Evolutionary conservation across 2,113 vertebrate genomes (phyloP), one percentile per base, ranked within the genome.

Genomic region (Thermophis baileyi): DNA sequence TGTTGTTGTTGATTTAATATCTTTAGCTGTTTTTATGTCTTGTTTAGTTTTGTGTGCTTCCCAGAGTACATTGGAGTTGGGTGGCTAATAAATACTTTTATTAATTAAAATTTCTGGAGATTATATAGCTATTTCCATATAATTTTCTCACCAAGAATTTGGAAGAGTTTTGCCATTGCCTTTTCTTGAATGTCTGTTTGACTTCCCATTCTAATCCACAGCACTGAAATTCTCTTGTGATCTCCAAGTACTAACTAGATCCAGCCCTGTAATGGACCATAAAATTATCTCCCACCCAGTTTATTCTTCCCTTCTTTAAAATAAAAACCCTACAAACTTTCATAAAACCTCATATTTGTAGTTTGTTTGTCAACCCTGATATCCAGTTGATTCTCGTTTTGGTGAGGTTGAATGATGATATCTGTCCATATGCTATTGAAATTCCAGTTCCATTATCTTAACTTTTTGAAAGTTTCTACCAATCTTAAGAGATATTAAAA

Each of bases 391-490:
- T 11, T 88, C 8, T 49, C 24, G 35, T 35, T 85, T 25, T 30
- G 55, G 8, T 30, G 49, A 40, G 25, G 22, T 22, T 1, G 89
- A 88, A 50, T 16, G 22, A 5, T 46, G 9, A 1, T 20, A 87
- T 63, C 0, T 0, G 44, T 16, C 47, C 57, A 89, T 46, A 8
- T 89, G 24, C n/a, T 85, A 53, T 86, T 5, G 1, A 69, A 91
- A 22, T 24, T 11, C 54, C n/a, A 12, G 8, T 47, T 49, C 40
- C 0, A 0, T 3, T 1, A 12, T 0, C 0, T 6, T 91, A 50
- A 27, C 6, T 44, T 88, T 92, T 27, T 90, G 50, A 95, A 91
- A 55, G 54, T 91, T 30, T 60, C 92, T 47, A 47, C 6, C 51
- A 44, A 51, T 0, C 11, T 20, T 18, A 20, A 20, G 30, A 87